Evolutionary conservation across 2,888 invertebrate species (phyloP).

Genomic region (Xylocampa areola): DNA sequence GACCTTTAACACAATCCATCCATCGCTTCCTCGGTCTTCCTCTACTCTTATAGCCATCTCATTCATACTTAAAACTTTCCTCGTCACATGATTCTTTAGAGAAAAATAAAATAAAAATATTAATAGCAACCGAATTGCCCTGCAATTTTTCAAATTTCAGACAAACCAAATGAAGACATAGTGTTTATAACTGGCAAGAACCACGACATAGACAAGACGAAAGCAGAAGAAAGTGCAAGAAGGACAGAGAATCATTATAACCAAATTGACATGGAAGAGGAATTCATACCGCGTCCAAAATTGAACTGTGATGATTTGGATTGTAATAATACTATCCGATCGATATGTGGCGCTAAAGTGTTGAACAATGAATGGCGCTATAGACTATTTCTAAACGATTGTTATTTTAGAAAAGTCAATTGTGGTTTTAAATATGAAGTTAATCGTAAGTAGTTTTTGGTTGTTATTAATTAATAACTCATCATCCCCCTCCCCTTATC

Average conservation of each 20-base stretch:
- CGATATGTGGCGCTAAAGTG: slow-evolving; percentile 74
- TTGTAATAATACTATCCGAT: slow-evolving; percentile 69
- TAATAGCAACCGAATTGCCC: too few relatives aligned
- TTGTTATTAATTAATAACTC: too few relatives aligned
- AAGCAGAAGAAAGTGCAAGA: neutral
- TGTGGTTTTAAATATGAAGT: slow-evolving; percentile 73
- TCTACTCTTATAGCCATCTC: too few relatives aligned
- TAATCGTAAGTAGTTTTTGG: slow-evolving; percentile 73
- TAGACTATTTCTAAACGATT: slow-evolving; percentile 79
- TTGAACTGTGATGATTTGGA: slow-evolving; percentile 71
- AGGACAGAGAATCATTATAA: neutral
- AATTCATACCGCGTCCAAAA: neutral
- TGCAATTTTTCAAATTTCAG: slow-evolving; percentile 18
- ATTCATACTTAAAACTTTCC: too few relatives aligned
- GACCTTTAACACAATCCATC: too few relatives aligned
- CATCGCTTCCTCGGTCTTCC: too few relatives aligned
- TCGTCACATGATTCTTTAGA: too few relatives aligned
- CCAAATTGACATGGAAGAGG: neutral
- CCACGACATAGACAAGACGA: slow-evolving; percentile 2
- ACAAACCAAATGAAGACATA: slow-evolving; percentile 22
- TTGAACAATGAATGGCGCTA: slow-evolving; percentile 67
- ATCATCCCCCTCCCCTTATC: too few relatives aligned
- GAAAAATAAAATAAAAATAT: too few relatives aligned
- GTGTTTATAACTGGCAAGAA: slow-evolving; percentile 47
- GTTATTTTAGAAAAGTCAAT: slow-evolving; percentile 81